A percentile compares a stretch with the other conserved stretches of the same genome.
Evolutionary conservation across 2,797 vertebrate species (phyloP).

Genomic region (Cyprinodon diabolis): DNA sequence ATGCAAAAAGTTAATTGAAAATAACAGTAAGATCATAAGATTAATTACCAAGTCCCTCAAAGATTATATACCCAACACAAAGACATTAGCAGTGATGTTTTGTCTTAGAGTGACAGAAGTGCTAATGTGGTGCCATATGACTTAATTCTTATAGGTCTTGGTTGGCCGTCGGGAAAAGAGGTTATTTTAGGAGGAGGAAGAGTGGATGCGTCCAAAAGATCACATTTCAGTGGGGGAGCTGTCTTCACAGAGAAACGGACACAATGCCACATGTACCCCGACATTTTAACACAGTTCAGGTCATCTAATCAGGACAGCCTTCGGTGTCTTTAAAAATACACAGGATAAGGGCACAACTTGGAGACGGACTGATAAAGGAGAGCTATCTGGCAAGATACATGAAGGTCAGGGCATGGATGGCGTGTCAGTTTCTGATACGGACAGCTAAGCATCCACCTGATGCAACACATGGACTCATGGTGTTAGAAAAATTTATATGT

Average conservation of each 20-base stretch:
- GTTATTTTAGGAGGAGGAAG: conserved; percentile 77
- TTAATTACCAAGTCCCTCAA: conserved; percentile 42
- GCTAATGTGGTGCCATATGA: conserved; percentile 37
- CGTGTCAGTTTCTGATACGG: no score
- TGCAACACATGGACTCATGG: no score
- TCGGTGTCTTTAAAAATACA: no score
- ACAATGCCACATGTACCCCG: conserved; percentile 46
- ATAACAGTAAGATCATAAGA: conserved; percentile 60
- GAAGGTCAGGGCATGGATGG: no score
- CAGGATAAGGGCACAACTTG: no score
- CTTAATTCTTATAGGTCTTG: conserved; percentile 18
- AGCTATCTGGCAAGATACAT: no score
- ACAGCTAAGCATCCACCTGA: no score
- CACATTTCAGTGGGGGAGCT: conserved; percentile 59
- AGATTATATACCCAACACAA: conserved; percentile 25
- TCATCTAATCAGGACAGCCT: background rate
- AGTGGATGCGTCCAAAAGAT: conserved; percentile 57
- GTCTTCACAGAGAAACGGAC: conserved; percentile 25
- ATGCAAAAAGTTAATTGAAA: conserved; percentile 45
- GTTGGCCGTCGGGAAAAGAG: conserved; percentile 24
- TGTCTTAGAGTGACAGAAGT: conserved; percentile 32
- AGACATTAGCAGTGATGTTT: conserved; percentile 28
- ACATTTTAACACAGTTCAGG: background rate
- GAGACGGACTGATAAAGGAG: no score
- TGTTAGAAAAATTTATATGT: no score